Evolutionary conservation across 1,140 invertebrate species (phyloP), one percentile per base, ranked within the genome.

Genomic region (Drosophila subpulchrella): DNA sequence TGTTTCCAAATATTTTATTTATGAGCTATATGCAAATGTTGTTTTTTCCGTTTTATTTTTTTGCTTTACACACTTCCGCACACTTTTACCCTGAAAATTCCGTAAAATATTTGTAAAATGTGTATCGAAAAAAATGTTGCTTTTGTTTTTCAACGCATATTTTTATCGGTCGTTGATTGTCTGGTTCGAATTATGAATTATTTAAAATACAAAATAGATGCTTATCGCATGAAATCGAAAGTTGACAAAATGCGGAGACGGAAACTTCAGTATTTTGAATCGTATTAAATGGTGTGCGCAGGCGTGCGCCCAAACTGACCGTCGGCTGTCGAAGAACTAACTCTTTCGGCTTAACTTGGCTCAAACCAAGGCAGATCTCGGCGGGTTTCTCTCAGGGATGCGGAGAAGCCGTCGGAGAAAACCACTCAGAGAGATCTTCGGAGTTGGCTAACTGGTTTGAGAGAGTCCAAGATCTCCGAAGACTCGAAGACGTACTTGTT

Each of bases 231-330:
- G 57, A 75, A 80, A 63, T 74, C 70, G 78, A 80, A 79, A 79
- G 76, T 74, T 75, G 53, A 55, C 57, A 54, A 71, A 57, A 68
- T 39, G 15, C 13, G 32, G 11, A 60, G 46, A 60, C 42, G 65
- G 36, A 68, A 36, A 76, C 56, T 47, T 48, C 66, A 8, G 67
- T 59, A 58, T 54, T 55, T 66, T 60, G 67, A 42, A 60, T 53
- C 41, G 46, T 48, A 47, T 42, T 38, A 50, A 51, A 38, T 34
- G 32, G 41, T 53, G 53, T 91, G 90, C 90, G 88, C 88, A 83
- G 88, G 88, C 91, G 91, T 80, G 91, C 90, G 73, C 73, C 88
- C 89, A 89, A 92, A 92, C 80, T 90, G 91, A 92, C 88, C 88
- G 91, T 86, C 82, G 82, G 71, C 59, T 81, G 78, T 75, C 71